Evolutionary conservation across 2,113 vertebrate genomes (phyloP).

Genomic region (Pipa parva): DNA sequence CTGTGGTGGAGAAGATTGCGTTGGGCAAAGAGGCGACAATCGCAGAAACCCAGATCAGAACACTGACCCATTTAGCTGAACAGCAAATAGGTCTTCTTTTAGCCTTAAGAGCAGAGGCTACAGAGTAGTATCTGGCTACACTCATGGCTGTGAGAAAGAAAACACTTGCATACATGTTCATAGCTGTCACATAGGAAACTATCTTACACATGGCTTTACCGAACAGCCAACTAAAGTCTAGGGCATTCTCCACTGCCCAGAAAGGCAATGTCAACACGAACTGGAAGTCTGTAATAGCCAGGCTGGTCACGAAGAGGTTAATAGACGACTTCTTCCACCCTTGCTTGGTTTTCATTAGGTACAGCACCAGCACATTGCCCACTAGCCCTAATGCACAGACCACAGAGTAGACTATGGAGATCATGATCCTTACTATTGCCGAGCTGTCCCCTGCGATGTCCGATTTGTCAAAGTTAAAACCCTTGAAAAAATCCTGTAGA

Average conservation of each 20-base stretch:
- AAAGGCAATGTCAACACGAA: slow-evolving; percentile 92
- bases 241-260: slow-evolving; percentile 91
- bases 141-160: slow-evolving; percentile 98
- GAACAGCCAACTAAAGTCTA: slow-evolving; percentile 93
- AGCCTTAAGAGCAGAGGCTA: slow-evolving; percentile 81
- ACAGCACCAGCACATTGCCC: slow-evolving; percentile 87
- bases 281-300: slow-evolving; percentile 92
- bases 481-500: slow-evolving; percentile 52
- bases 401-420: slow-evolving; percentile 84
- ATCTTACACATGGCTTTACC: slow-evolving; percentile 94
- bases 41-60: slow-evolving; percentile 76
- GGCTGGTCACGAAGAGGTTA: slow-evolving; percentile 87
- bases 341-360: slow-evolving; percentile 85
- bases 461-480: slow-evolving; percentile 51
- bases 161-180: slow-evolving; percentile 98
- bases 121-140: slow-evolving; percentile 80
- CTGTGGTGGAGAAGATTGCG: slow-evolving; percentile 86
- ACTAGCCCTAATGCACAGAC: slow-evolving; percentile 88
- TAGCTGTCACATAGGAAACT: slow-evolving; percentile 83
- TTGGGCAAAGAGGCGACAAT: slow-evolving; percentile 79
- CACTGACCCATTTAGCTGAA: slow-evolving; percentile 69
- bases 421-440: slow-evolving; percentile 67
- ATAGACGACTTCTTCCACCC: slow-evolving; percentile 90
- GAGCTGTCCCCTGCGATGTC: slow-evolving; percentile 68
- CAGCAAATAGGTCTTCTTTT: slow-evolving; percentile 55